A percentile compares a stretch with the other conserved stretches of the same genome.
Evolutionary conservation across 2,797 vertebrate genomes (phyloP).

Genomic region (Smutsia gigantea): DNA sequence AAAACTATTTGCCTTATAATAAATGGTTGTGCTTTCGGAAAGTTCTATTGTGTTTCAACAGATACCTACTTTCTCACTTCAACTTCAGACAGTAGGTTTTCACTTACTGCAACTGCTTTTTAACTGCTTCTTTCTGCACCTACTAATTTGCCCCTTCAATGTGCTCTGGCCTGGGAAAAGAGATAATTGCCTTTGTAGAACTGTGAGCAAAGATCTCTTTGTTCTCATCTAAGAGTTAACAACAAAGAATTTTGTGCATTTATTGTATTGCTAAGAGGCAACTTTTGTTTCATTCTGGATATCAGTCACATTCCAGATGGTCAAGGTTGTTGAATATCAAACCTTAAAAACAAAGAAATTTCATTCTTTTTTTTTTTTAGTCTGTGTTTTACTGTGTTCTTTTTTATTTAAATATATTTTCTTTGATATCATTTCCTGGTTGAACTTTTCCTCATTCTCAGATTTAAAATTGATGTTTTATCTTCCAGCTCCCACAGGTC

Average conservation of each 20-base stretch:
- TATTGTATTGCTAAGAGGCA: background rate
- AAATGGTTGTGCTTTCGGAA: background rate
- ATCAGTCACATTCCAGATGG: background rate
- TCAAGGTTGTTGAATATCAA: background rate
- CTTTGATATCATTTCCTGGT: background rate
- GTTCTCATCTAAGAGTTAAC: background rate
- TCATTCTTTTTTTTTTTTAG: background rate
- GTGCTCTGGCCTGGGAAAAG: background rate
- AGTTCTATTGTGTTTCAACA: constrained; percentile 16
- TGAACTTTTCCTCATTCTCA: background rate
- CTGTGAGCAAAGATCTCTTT: background rate
- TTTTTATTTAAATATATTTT: background rate
- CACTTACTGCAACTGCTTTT: background rate
- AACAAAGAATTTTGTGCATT: background rate
- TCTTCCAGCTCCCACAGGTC: background rate
- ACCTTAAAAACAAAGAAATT: background rate
- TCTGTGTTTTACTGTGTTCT: background rate
- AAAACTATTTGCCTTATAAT: background rate
- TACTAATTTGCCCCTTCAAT: background rate
- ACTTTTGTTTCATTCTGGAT: background rate
- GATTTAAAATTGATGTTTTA: constrained; percentile 16
- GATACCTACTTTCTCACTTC: background rate
- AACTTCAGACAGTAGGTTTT: background rate
- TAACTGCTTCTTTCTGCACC: background rate
- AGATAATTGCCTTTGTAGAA: background rate